These are phyloP conservation scores for Paelopatides confundens DNA, from an alignment of 53 echinoderm and acorn worm genomes.

Conservation along the genomic window DNA sequence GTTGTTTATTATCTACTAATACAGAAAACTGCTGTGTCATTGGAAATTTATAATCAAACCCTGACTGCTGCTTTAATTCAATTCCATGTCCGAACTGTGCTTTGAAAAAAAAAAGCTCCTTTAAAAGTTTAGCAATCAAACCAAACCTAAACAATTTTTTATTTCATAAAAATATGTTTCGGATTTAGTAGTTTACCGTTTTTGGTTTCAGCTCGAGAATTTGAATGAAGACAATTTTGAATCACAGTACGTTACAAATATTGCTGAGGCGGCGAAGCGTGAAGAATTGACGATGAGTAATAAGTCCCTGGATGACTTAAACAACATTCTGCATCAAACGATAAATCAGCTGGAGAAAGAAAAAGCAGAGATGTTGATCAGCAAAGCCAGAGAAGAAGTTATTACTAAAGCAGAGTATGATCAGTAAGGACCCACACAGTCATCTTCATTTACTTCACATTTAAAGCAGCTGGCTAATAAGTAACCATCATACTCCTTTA, in stretches of 20 bases:
- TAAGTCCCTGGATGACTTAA: constrained; percentile 73
- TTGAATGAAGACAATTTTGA: not conserved
- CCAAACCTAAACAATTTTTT: too few species aligned
- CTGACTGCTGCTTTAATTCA: too few species aligned
- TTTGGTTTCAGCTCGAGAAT: not conserved
- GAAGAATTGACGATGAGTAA: constrained; percentile 69
- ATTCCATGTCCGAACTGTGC: too few species aligned
- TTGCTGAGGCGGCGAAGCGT: constrained; percentile 64
- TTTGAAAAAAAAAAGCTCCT: too few species aligned
- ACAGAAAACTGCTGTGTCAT: too few species aligned
- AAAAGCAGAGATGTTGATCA: constrained; percentile 64
- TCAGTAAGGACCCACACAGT: constrained; percentile 73
- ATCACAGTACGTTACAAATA: constrained; percentile 1
- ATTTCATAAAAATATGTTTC: too few species aligned
- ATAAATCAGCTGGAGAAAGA: constrained; percentile 75
- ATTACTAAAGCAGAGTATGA: constrained; percentile 81
- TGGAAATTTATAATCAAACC: too few species aligned
- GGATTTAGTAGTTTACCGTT: too few species aligned
- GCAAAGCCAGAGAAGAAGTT: constrained; percentile 62
- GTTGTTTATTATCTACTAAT: too few species aligned
- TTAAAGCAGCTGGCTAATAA: not conserved
- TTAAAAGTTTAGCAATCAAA: too few species aligned
- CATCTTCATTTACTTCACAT: not conserved
- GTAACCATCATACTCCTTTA: not conserved
- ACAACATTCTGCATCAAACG: constrained; percentile 72